Base-by-base conservation (phyloP, 1,140 invertebrate species). In the Calosoma granatense region DNA sequence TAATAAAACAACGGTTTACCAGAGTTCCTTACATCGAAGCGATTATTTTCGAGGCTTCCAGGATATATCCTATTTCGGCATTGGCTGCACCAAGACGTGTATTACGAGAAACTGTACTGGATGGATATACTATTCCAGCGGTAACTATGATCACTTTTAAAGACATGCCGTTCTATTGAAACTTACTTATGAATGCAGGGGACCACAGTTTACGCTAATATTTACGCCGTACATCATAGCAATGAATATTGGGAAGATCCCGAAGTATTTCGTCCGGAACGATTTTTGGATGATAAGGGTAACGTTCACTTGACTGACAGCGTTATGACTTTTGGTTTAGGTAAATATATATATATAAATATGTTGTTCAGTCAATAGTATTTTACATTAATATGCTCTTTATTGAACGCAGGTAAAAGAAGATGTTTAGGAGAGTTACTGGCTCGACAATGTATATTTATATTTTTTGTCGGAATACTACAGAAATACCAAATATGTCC, bases 401-500 rank as follows among this genome's bases (percentile, higher is more conserved):
- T n/a, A n/a, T n/a, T n/a, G 51, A 62, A 76, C 76, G 36, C 69
- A 89, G 87, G 87, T 54, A 81, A 79, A 57, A 76, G 87, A 62
- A 78, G 84, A 57, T 92, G 90, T 66, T 79, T 87, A 0, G 90
- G 89, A 1, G 86, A 91, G 69, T 72, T 79, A 0, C 69, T 92
- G 36, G 89, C 88, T 0, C 81, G 77, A 53, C 79, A 79, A 1
- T 86, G 87, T 58, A 65, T 88, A 1, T 92, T 91, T 65, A 72
- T 89, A 17, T 79, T 88, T 43, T 84, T 90, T 54, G 75, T 81
- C 1, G 79, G 81, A 3, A 75, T 91, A 11, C 69, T 91, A 56
- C 85, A 88, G 64, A 72, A 73, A 54, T 81, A 71, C 57, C 68
- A 63, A 17, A 64, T 80, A 0, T 66, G 66, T 56, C 62, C 64